These are phyloP conservation scores for Aplysina aerophoba DNA, from an alignment of 37 sponge, comb jelly and placozoan species.

Conservation along the genomic window DNA sequence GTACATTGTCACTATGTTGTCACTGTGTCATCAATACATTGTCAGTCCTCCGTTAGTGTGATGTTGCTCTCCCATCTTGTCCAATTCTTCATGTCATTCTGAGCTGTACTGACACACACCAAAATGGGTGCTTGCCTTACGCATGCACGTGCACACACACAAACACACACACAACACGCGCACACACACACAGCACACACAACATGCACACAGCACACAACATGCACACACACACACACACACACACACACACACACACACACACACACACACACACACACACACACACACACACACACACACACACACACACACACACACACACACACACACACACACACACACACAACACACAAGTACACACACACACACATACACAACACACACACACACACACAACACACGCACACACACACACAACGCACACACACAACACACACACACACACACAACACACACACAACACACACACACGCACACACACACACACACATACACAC, in stretches of 20 bases:
- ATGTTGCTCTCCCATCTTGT: too few relatives aligned
- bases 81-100: too few relatives aligned
- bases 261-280: slow-evolving; percentile 41
- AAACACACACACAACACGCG: slow-evolving; percentile 42
- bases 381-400: too few relatives aligned
- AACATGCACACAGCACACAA: too few relatives aligned
- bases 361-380: slow-evolving; percentile 37
- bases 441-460: too few relatives aligned
- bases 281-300: slow-evolving; percentile 46
- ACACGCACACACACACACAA: too few relatives aligned
- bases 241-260: slow-evolving; percentile 41
- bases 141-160: slow-evolving; percentile 19
- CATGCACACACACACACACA: slow-evolving; percentile 50
- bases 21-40: too few relatives aligned
- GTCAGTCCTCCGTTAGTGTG: too few relatives aligned
- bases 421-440: too few relatives aligned
- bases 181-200: too few relatives aligned
- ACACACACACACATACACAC: slow-evolving; percentile 45
- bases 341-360: slow-evolving; percentile 1
- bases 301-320: slow-evolving; percentile 46
- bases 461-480: slow-evolving; percentile 55
- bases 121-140: not conserved
- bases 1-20: too few relatives aligned
- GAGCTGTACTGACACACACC: too few relatives aligned
- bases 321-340: slow-evolving; percentile 26